Evolutionary conservation across 2,113 vertebrate genomes (phyloP), one percentile per base, ranked within the genome.

Genomic region (Jaculus jaculus): DNA sequence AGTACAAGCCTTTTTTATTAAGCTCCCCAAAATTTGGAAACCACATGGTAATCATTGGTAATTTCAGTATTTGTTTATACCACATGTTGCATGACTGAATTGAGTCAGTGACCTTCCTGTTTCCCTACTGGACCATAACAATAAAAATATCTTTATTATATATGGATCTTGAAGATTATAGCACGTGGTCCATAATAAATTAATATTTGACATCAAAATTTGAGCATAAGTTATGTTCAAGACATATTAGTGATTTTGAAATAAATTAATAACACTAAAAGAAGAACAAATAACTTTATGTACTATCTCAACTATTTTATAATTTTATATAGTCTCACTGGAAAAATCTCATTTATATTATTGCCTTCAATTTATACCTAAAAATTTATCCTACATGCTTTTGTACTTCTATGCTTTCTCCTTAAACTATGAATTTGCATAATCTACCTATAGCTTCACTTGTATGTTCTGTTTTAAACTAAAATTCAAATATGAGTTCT

Each of bases 311-410:
- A 34, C 5, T 74, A 47, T 47, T 47, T 47, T 47, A 47, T 47
- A 47, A 26, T 86, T 91, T 6, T 86, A 47, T 16, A 84, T 3
- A n/a, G 5, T 92, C 11, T 60, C 34, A 15, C 1, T 66, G 3
- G 30, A 65, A 92, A 81, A 92, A 39, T 73, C 5, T 84, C 16
- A n/a, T 77, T 84, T 84, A 68, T 93, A 71, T 75, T 78, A 20
- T 78, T 63, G 11, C 3, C 9, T 81, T 91, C 20, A 77, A 23
- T 84, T 39, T 85, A 7, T 86, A 37, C 28, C 28, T 2, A 47
- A 47, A 47, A 47, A 47, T n/a, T 61, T 68, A 74, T 83, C 16
- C 15, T 26, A 91, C 73, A 68, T 24, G 3, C 51, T 81, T 2
- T 21, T 20, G 75, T 61, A 42, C 60, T 4, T 84, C 13, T 58